phyloP scores from a whole-genome alignment of 2,888 invertebrate genomes.

The Heteropelma amictum region DNA sequence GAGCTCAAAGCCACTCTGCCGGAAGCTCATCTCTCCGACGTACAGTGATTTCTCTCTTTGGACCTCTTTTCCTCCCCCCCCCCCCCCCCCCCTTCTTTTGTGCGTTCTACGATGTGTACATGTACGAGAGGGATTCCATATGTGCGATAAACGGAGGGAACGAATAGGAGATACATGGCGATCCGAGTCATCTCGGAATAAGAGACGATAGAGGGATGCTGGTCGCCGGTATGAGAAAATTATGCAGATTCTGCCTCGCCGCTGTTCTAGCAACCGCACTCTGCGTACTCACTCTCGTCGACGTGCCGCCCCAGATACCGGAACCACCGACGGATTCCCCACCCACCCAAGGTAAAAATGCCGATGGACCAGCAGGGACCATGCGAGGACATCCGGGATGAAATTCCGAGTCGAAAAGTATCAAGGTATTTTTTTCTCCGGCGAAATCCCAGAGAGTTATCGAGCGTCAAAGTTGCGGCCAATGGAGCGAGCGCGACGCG shows the following conservation, averaged over 20 bases:
- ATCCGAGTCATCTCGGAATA: no score
- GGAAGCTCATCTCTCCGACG: slow-evolving; percentile 33
- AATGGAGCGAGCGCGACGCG: no score
- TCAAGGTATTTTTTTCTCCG: no score
- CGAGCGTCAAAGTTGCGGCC: no score
- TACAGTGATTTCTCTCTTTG: no score
- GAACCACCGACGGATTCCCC: slow-evolving; percentile 70
- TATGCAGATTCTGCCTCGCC: slow-evolving; percentile 73
- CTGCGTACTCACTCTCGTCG: slow-evolving; percentile 72
- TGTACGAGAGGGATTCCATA: slow-evolving; percentile 49
- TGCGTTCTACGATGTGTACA: no score
- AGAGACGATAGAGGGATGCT: no score
- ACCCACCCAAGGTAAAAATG: slow-evolving; percentile 70
- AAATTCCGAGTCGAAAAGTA: no score
- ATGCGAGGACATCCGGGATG: no score
- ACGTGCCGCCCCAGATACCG: slow-evolving; percentile 73
- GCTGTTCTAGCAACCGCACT: slow-evolving; percentile 73
- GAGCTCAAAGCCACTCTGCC: not conserved
- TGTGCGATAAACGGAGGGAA: slow-evolving; percentile 39
- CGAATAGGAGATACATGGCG: slow-evolving; percentile 19
- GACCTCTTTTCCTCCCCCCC: slow-evolving; percentile 5
- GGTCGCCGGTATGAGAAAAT: slow-evolving; percentile 69
- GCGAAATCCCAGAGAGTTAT: no score
- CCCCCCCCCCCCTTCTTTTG: not conserved
- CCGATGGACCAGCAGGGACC: not conserved